Evolutionary conservation across 2,888 invertebrate species (phyloP).

Genomic region (Rhimphoctona megacephalus): DNA sequence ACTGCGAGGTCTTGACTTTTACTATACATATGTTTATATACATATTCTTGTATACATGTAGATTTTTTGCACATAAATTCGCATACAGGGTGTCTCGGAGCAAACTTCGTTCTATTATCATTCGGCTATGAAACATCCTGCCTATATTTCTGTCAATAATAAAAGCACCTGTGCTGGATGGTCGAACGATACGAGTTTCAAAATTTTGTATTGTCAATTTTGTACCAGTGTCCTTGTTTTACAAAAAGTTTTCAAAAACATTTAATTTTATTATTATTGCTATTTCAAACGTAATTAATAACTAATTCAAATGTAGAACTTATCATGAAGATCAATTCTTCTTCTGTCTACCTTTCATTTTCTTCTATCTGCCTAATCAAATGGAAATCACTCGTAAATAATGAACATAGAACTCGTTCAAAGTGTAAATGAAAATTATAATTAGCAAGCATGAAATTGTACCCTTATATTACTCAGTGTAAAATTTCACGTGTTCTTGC

Average conservation of each 20-base stretch:
- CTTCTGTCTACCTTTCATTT: background rate
- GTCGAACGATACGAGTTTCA: background rate
- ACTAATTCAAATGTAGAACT: background rate
- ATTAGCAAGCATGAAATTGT: constrained; percentile 23
- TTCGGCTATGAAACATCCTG: background rate
- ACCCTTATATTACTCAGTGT: background rate
- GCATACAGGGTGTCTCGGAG: background rate
- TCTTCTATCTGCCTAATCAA: background rate
- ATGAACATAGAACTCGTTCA: constrained; percentile 22
- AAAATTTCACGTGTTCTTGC: constrained; percentile 2
- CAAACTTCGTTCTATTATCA: background rate
- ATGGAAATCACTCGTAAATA: background rate
- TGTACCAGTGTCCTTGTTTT: background rate
- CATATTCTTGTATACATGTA: background rate
- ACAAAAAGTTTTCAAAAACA: background rate
- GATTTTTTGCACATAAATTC: background rate
- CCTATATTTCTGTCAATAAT: background rate
- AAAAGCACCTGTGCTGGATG: background rate
- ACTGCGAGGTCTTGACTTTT: constrained; percentile 47
- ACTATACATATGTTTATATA: constrained; percentile 13
- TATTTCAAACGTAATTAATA: background rate
- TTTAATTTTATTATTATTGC: background rate
- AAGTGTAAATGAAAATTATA: constrained; percentile 15
- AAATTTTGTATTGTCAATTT: background rate
- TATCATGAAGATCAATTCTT: background rate